Evolutionary conservation across 1,140 invertebrate species (phyloP).

Genomic region (Choristoneura fumiferana): DNA sequence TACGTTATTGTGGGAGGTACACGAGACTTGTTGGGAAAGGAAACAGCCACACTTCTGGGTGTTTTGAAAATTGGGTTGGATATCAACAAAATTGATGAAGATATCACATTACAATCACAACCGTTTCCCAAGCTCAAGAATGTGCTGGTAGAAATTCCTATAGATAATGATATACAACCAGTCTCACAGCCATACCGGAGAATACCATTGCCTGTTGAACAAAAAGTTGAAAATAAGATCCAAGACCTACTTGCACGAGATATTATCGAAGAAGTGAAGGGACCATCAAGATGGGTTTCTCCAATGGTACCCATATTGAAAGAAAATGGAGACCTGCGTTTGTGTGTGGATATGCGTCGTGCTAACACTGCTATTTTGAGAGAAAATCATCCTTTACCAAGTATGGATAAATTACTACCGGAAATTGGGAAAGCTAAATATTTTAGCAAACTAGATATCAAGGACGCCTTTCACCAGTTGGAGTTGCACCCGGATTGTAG

Average conservation of each 20-base stretch:
- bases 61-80: too few relatives aligned
- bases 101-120: too few relatives aligned
- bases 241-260: conserved; percentile 16
- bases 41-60: too few relatives aligned
- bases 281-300: too few relatives aligned
- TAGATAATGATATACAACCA: background rate
- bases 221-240: conserved; percentile 9
- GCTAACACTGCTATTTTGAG: conserved; percentile 33
- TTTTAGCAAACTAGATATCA: too few relatives aligned
- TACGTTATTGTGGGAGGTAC: too few relatives aligned
- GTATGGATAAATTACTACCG: conserved; percentile 35
- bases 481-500: too few relatives aligned
- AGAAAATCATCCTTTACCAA: conserved; percentile 38
- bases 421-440: conserved; percentile 30
- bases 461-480: conserved; percentile 29
- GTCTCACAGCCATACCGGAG: conserved; percentile 10
- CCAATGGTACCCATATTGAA: too few relatives aligned
- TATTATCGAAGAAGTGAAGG: conserved; percentile 37
- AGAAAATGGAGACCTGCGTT: too few relatives aligned
- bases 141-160: conserved; percentile 5
- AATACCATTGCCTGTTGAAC: conserved; percentile 11
- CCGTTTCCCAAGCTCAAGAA: conserved; percentile 19
- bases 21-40: too few relatives aligned
- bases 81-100: too few relatives aligned
- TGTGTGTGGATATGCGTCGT: too few relatives aligned